Evolutionary conservation across 2,113 vertebrate genomes (phyloP).

Genomic region (Syngnathus floridae): DNA sequence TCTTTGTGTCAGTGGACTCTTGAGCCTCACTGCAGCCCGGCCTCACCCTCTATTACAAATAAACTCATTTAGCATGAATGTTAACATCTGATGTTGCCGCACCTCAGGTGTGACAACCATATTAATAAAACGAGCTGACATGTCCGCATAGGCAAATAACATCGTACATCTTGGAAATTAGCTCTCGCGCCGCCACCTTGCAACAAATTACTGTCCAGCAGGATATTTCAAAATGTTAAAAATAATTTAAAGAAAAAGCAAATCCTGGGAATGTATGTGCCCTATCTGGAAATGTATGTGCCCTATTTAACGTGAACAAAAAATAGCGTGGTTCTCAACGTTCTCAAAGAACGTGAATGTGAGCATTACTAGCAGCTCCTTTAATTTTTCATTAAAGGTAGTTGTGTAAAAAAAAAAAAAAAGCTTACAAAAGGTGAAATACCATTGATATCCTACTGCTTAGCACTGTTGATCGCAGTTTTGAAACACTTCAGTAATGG

Average conservation of each 20-base stretch:
- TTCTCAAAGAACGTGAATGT: too few relatives aligned
- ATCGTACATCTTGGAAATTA: constrained; percentile 48
- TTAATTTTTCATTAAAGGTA: too few relatives aligned
- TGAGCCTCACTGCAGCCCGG: constrained; percentile 9
- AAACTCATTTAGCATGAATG: constrained; percentile 38
- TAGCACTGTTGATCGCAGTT: too few relatives aligned
- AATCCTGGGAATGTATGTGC: not conserved
- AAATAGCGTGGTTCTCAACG: too few relatives aligned
- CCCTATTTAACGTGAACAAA: not conserved
- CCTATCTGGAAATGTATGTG: not conserved
- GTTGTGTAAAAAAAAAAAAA: too few relatives aligned
- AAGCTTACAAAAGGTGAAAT: too few relatives aligned
- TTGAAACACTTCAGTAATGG: too few relatives aligned
- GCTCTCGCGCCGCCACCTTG: constrained; percentile 18
- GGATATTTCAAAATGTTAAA: constrained; percentile 22
- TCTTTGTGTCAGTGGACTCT: constrained; percentile 28
- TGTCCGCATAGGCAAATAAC: constrained; percentile 36
- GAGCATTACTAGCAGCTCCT: too few relatives aligned
- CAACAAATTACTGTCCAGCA: constrained; percentile 32
- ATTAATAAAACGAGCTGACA: constrained; percentile 40
- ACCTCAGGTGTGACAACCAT: constrained; percentile 39
- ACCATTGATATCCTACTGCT: too few relatives aligned
- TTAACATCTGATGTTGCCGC: constrained; percentile 36
- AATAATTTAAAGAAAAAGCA: not conserved
- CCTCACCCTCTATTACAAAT: constrained; percentile 20